phyloP scores from a whole-genome alignment of 2,113 vertebrate species.

The Phycodurus eques region DNA sequence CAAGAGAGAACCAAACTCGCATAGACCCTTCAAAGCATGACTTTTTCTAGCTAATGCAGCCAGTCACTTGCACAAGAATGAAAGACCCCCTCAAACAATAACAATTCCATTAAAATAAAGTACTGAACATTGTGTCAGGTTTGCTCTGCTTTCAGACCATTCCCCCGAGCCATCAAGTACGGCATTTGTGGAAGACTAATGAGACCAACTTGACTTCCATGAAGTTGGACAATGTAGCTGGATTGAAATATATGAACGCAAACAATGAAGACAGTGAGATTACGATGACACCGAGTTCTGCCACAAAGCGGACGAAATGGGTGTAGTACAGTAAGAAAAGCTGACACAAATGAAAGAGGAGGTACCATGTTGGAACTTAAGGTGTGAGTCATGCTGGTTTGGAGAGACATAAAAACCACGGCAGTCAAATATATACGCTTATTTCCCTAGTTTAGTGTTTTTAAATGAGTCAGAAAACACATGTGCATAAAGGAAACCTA shows the following conservation, averaged over 20 bases:
- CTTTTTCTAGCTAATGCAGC: constrained; percentile 47
- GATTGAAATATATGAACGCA: neutral
- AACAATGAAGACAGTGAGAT: neutral
- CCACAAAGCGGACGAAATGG: neutral
- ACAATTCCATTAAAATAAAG: constrained; percentile 5
- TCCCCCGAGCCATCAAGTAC: constrained; percentile 26
- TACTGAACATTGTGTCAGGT: constrained; percentile 27
- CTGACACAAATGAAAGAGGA: constrained; percentile 25
- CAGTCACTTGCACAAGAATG: constrained; percentile 15
- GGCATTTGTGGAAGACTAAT: constrained; percentile 16
- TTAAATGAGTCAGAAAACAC: constrained; percentile 23
- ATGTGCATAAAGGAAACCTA: constrained; percentile 31
- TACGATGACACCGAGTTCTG: neutral
- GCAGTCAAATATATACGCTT: constrained; percentile 41
- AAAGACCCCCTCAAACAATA: neutral
- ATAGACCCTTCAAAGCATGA: constrained; percentile 36
- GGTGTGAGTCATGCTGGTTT: constrained; percentile 64
- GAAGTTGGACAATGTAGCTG: neutral
- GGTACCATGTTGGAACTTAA: constrained; percentile 45
- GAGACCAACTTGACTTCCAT: neutral
- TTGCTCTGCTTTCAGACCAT: constrained; percentile 17
- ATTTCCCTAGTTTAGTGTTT: constrained; percentile 44
- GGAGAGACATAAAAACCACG: constrained; percentile 57
- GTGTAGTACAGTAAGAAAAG: constrained; percentile 6
- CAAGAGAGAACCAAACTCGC: constrained; percentile 32